Percentiles rank a stretch among this genome's conserved stretches.
phyloP scores from a whole-genome alignment of 1,140 invertebrate species.

The Lepidotrigona ventralis region DNA sequence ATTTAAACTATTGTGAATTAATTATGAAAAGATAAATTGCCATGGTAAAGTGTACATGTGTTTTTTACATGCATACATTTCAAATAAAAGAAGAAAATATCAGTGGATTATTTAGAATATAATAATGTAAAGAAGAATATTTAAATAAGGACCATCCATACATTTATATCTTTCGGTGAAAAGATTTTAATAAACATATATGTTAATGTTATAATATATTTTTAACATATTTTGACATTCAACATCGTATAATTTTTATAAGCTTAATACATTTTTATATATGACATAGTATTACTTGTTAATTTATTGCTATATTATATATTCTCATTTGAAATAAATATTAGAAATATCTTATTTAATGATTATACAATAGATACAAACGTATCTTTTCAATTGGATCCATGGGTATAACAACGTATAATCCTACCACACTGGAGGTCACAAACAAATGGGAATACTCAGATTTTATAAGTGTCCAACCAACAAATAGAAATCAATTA shows the following conservation, averaged over 20 bases:
- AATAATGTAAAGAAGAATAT: neutral
- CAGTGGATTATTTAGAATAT: neutral
- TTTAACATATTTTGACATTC: neutral
- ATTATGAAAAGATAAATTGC: neutral
- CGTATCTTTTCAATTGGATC: conserved; percentile 98
- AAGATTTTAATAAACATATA: neutral
- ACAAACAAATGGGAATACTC: conserved; percentile 97
- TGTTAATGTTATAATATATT: neutral
- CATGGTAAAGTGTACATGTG: neutral
- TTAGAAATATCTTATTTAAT: neutral
- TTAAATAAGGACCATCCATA: no score
- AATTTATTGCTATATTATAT: neutral
- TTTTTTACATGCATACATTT: neutral
- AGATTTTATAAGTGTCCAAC: conserved; percentile 89
- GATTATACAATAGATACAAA: conserved; percentile 88
- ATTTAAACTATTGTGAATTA: neutral
- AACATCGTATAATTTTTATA: no score
- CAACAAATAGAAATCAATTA: conserved; percentile 81
- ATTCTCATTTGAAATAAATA: neutral
- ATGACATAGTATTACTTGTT: neutral
- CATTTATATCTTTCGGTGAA: neutral
- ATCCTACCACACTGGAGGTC: conserved; percentile 95
- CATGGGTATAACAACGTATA: conserved; percentile 97
- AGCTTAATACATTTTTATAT: neutral
- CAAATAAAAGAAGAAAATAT: neutral